Conservation (phyloP, 2,888 invertebrate genomes). For the Glaucopsyche alexis region DNA sequence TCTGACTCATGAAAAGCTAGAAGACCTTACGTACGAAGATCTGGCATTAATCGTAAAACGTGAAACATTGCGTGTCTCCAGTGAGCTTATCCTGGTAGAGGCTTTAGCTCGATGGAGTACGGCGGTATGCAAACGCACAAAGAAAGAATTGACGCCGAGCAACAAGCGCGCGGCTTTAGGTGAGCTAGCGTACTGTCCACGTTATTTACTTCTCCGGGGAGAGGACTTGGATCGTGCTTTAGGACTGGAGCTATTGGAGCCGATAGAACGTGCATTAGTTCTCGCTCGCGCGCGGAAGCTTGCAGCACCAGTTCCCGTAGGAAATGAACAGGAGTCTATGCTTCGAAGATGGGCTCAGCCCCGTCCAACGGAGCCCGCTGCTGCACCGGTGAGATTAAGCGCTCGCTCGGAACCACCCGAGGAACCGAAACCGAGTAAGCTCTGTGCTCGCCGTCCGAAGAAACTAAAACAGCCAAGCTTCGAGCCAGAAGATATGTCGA, state of each 20-base stretch:
- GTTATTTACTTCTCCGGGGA: slow-evolving; percentile 84
- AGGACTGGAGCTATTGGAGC: slow-evolving; percentile 65
- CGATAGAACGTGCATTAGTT: slow-evolving; percentile 70
- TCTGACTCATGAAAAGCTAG: slow-evolving; percentile 63
- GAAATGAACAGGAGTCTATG: slow-evolving; percentile 68
- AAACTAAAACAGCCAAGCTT: slow-evolving; percentile 69
- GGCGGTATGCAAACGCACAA: slow-evolving; percentile 67
- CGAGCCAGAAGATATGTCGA: slow-evolving; percentile 59
- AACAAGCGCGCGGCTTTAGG: slow-evolving; percentile 72
- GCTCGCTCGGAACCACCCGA: slow-evolving; percentile 63
- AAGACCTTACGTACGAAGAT: slow-evolving; percentile 83
- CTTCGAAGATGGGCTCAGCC: slow-evolving; percentile 70
- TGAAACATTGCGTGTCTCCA: slow-evolving; percentile 83
- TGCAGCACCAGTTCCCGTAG: slow-evolving; percentile 69
- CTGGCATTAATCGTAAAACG: slow-evolving; percentile 83
- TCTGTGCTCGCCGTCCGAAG: slow-evolving; percentile 61
- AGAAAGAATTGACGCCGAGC: slow-evolving; percentile 66
- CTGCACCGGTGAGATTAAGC: slow-evolving; percentile 69
- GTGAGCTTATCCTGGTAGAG: slow-evolving; percentile 81
- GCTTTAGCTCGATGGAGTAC: slow-evolving; percentile 81
- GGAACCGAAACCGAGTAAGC: slow-evolving; percentile 58
- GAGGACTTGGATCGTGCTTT: slow-evolving; percentile 82
- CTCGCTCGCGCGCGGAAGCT: slow-evolving; percentile 64
- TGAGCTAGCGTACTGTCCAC: slow-evolving; percentile 80
- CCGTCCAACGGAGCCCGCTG: slow-evolving; percentile 62